phyloP scores from a whole-genome alignment of 37 sponge, comb jelly and placozoan genomes.

The Geodia barretti region DNA sequence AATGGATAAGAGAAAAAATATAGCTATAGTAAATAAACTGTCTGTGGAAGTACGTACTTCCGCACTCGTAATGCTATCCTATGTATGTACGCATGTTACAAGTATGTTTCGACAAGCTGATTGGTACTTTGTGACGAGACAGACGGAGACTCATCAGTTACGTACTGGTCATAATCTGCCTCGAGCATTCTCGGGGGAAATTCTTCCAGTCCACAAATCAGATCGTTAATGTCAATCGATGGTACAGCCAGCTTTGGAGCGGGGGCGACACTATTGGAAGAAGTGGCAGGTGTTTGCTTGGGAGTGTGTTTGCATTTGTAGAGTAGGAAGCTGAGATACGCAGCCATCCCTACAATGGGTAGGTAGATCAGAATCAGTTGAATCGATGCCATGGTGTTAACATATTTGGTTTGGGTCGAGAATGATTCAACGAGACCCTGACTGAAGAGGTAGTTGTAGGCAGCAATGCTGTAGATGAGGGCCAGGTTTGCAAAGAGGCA shows the following conservation, averaged over 20 bases:
- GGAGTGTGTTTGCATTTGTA: not conserved
- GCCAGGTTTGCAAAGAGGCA: slow-evolving; percentile 4
- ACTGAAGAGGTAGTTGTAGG: slow-evolving; percentile 4
- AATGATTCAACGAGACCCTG: not conserved
- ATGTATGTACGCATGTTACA: no score
- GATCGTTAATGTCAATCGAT: not conserved
- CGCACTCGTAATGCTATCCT: no score
- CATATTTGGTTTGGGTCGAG: not conserved
- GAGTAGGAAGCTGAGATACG: not conserved
- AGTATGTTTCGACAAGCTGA: no score
- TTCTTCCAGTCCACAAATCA: not conserved
- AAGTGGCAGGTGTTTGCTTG: not conserved
- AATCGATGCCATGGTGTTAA: not conserved
- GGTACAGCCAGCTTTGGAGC: not conserved
- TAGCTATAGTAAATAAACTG: no score
- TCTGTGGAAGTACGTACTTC: no score
- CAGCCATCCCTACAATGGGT: slow-evolving; percentile 22
- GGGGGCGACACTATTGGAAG: not conserved
- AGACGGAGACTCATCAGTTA: no score
- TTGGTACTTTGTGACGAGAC: no score
- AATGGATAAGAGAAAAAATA: no score
- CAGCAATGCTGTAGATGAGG: not conserved
- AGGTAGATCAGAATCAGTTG: slow-evolving; percentile 40
- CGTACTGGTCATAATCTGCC: not conserved
- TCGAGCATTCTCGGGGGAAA: not conserved